These are phyloP conservation scores for Caprella mutica DNA, from an alignment of 2,888 invertebrate genomes.

Conservation along the genomic window DNA sequence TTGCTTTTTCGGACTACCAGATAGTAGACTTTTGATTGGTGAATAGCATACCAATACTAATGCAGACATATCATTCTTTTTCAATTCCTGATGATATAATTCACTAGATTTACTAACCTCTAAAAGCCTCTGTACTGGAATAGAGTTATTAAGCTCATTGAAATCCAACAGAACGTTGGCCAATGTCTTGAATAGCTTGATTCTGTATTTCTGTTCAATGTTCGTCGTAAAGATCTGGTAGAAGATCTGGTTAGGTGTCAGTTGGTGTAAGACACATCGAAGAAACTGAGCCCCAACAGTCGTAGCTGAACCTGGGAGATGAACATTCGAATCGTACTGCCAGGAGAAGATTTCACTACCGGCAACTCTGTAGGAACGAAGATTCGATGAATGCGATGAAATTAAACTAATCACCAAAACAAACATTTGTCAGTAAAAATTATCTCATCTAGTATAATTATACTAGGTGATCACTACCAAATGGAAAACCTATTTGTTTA, in stretches of 20 bases:
- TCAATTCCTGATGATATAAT: background rate
- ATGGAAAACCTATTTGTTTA: no score
- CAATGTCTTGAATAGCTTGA: constrained; percentile 79
- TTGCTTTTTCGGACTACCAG: no score
- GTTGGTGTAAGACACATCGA: constrained; percentile 87
- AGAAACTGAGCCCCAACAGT: constrained; percentile 92
- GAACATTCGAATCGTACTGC: constrained; percentile 75
- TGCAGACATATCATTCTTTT: no score
- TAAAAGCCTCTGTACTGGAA: constrained; percentile 78
- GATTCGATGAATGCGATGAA: no score
- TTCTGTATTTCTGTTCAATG: constrained; percentile 6
- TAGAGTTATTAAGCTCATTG: constrained; percentile 85
- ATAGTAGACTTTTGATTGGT: no score
- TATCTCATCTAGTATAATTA: no score
- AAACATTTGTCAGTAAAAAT: no score
- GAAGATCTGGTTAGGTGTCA: constrained; percentile 94
- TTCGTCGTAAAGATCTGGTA: constrained; percentile 64
- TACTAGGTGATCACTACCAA: no score
- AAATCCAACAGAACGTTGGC: constrained; percentile 89
- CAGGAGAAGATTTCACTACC: constrained; percentile 70
- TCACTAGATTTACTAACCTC: constrained; percentile 49
- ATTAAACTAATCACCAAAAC: no score
- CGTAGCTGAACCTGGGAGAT: constrained; percentile 85
- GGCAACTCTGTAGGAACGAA: constrained; percentile 42
- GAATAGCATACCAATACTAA: no score